Percentiles rank a stretch among this genome's conserved stretches.
Conservation (phyloP, 2,113 vertebrate genomes). For the Salvator merianae region DNA sequence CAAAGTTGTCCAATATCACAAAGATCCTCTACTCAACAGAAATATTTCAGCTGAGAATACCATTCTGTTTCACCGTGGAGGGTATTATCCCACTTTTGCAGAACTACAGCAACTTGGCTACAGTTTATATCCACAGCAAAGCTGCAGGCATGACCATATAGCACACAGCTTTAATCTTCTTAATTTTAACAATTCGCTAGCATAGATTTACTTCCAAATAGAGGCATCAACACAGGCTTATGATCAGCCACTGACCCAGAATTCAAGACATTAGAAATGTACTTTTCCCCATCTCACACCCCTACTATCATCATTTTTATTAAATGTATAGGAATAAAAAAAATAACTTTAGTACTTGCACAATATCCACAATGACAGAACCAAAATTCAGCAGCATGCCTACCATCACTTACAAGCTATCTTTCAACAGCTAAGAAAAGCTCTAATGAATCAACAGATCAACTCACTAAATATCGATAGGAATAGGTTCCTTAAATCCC, state of each 20-base stretch:
- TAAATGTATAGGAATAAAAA: neutral
- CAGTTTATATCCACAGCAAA: slow-evolving; percentile 28
- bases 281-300: neutral
- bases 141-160: neutral
- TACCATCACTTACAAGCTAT: fast-evolving
- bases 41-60: neutral
- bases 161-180: neutral
- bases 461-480: neutral
- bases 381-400: neutral
- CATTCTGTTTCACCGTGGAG: neutral
- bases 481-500: neutral
- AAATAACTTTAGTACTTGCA: neutral
- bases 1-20: neutral
- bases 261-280: neutral
- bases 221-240: slow-evolving; percentile 9
- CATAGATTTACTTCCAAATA: slow-evolving; percentile 17
- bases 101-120: slow-evolving; percentile 18
- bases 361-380: too few relatives aligned
- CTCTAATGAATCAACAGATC: neutral
- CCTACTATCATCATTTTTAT: neutral
- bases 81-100: slow-evolving; percentile 28
- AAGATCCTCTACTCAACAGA: neutral
- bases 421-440: slow-evolving; percentile 1
- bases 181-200: slow-evolving; percentile 24
- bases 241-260: slow-evolving; percentile 15